Conservation (phyloP, 2,113 vertebrate genomes). For the Phaethornis superciliosus region DNA sequence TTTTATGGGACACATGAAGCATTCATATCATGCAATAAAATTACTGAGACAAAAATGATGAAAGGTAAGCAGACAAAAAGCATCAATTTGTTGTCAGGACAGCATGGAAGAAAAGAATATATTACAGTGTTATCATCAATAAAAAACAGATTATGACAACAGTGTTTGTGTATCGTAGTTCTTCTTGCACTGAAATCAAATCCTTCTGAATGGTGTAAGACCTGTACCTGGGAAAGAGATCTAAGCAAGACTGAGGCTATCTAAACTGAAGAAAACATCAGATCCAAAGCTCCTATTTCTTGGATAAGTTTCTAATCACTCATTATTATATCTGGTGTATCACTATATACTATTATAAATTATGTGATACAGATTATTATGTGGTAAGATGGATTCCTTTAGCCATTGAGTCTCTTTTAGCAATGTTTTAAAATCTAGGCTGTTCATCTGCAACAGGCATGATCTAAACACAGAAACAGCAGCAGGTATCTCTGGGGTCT, state of each 20-base stretch:
- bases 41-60: slow-evolving; percentile 47
- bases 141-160: slow-evolving; percentile 32
- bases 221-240: not conserved
- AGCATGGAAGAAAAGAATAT: not conserved
- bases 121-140: slow-evolving; percentile 27
- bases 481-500: not conserved
- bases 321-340: not conserved
- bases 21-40: slow-evolving; percentile 54
- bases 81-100: not conserved
- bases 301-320: not conserved
- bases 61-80: slow-evolving; percentile 40
- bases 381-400: not conserved
- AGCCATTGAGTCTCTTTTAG: not conserved
- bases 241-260: not conserved
- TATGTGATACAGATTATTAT: not conserved
- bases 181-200: slow-evolving; percentile 2
- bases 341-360: not conserved
- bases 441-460: not conserved
- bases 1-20: slow-evolving; percentile 46
- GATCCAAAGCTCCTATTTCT: not conserved
- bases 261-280: not conserved
- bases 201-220: not conserved
- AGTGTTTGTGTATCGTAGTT: not conserved
- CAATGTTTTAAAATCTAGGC: not conserved
- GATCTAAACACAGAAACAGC: not conserved